Percentiles rank a stretch among this genome's conserved stretches.
These are phyloP conservation scores for Phytoseiulus persimilis DNA, from an alignment of 2,888 invertebrate genomes.

Conservation along the genomic window DNA sequence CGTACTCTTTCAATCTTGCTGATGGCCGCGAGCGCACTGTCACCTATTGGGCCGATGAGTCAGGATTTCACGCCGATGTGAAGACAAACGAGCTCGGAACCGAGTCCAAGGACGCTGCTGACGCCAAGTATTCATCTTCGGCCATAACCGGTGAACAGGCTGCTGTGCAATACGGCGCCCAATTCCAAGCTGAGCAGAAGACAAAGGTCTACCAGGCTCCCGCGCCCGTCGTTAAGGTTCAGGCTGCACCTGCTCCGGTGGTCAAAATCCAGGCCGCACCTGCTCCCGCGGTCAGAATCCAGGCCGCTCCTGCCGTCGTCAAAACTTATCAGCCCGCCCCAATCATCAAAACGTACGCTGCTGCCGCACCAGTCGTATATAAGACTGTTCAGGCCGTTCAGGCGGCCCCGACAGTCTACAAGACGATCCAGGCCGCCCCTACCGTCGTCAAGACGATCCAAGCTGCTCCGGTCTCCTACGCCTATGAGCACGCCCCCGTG, in stretches of 20 bases:
- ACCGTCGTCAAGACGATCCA: conserved; percentile 18
- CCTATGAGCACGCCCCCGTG: neutral
- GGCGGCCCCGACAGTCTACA: neutral
- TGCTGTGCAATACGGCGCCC: conserved; percentile 14
- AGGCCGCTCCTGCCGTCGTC: neutral
- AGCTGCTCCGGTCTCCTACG: conserved; percentile 13
- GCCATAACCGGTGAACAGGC: conserved; percentile 38
- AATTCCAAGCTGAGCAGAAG: neutral
- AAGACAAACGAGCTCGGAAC: conserved; percentile 42
- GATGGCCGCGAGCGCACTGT: conserved; percentile 21
- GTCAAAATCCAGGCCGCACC: neutral
- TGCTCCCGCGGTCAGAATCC: neutral
- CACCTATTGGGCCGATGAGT: conserved; percentile 8
- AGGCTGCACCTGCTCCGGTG: neutral
- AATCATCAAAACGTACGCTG: neutral
- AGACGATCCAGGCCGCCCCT: neutral
- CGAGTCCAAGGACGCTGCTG: conserved; percentile 41
- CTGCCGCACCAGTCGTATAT: neutral
- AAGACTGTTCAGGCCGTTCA: neutral
- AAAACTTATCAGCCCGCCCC: neutral
- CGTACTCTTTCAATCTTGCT: neutral
- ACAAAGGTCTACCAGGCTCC: neutral
- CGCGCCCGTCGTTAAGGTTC: neutral
- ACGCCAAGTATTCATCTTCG: conserved; percentile 37
- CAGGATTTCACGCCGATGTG: conserved; percentile 40